Evolutionary conservation across 1,140 invertebrate genomes (phyloP), one percentile per base, ranked within the genome.

Genomic region (Neomicropteryx cornuta): DNA sequence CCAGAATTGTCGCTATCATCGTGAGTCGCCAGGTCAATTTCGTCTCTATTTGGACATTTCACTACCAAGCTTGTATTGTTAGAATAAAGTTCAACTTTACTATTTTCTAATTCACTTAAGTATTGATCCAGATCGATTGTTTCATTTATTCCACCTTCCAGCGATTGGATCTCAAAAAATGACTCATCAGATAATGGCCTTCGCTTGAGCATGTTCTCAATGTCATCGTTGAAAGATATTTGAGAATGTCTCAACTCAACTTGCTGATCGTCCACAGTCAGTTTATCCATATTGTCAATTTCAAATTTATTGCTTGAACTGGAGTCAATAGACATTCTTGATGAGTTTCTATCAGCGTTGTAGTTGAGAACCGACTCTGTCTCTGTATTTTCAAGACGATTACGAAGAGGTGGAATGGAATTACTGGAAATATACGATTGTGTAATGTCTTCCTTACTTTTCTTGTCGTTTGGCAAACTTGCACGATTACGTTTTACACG

Each of bases 101-200:
- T 63, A 14, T 68, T 60, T 47, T 76, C 73, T 19, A 81, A 53
- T 40, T 77, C 70, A 46, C 75, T 70, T 20, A 83, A 55, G 53
- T 81, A 81, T 31, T 68, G 70, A 55, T 81, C 77, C 24, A 82
- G 57, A 48, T 81, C 74, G 20, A 74, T 47, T 6, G 46, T 52
- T 18, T 75, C 70, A 44, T 76, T 73, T 22, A 75, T 70, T 39
- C 70, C 62, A 37, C 70, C 70, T 35, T 72, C 71, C 8, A 75
- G 52, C 3, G 72, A 72, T 42, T 76, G 72, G n/a, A 81, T 64
- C 47, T 81, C 76, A 39, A 73, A 72, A 48, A 69, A 60, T 1
- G 72, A 71, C 46, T 77, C 72, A 46, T 79, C 79, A 10, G 80
- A 84, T 1, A 86, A 66, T 0, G 82, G 82, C 43, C 81, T 62